Evolutionary conservation across 2,888 invertebrate species (phyloP).

Genomic region (Melipona bicolor): DNA sequence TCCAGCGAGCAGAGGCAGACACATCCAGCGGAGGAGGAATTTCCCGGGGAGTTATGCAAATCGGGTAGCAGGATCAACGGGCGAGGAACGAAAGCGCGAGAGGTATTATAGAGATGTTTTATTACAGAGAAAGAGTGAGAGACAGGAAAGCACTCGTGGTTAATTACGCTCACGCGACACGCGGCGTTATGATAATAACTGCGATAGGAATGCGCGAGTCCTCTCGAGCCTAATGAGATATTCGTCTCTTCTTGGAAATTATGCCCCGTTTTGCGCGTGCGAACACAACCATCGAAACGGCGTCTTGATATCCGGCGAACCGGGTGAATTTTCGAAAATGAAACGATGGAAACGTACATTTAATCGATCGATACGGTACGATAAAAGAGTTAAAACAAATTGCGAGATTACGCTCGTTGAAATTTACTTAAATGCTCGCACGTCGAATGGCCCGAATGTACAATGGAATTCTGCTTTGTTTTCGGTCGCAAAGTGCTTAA

Average conservation of each 20-base stretch:
- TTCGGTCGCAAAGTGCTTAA: background rate
- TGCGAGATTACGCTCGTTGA: background rate
- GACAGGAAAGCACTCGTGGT: constrained; percentile 35
- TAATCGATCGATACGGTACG: background rate
- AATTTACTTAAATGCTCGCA: background rate
- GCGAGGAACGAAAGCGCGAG: constrained; percentile 2
- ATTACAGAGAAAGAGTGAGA: constrained; percentile 29
- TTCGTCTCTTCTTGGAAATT: constrained; percentile 3
- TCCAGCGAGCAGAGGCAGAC: background rate
- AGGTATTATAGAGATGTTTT: constrained; percentile 39
- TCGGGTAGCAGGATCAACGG: background rate
- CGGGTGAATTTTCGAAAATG: background rate
- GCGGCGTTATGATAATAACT: constrained; percentile 28
- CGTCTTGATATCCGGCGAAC: too few relatives aligned
- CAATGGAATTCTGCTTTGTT: background rate
- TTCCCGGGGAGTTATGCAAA: constrained; percentile 24
- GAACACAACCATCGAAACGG: too few relatives aligned
- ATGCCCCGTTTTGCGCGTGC: background rate
- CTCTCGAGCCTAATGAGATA: constrained; percentile 35
- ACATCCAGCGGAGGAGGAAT: background rate
- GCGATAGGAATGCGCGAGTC: constrained; percentile 39
- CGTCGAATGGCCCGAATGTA: background rate
- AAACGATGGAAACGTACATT: background rate
- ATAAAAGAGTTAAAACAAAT: background rate
- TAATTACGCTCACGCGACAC: constrained; percentile 44